These are phyloP conservation scores for Sisyra terminalis DNA, from an alignment of 2,888 invertebrate genomes.

Conservation along the genomic window DNA sequence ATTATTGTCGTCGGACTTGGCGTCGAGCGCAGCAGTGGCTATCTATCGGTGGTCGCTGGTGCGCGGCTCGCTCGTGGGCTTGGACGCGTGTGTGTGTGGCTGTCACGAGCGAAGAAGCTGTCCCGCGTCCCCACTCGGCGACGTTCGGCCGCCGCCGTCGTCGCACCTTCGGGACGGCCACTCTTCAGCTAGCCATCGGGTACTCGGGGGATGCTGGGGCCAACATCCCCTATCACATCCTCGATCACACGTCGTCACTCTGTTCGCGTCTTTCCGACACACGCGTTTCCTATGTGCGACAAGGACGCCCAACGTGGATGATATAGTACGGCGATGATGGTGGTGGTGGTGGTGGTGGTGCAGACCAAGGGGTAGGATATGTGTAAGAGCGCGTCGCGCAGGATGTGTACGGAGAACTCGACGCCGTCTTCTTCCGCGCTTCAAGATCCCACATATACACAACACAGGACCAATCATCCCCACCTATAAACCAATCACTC, in stretches of 20 bases:
- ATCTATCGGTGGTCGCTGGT: conserved; percentile 23
- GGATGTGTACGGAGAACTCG: conserved; percentile 17
- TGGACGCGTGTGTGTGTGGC: conserved; percentile 26
- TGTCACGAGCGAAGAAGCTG: conserved; percentile 11
- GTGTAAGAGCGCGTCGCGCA: conserved; percentile 13
- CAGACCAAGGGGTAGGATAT: conserved; percentile 4
- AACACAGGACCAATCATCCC: no score
- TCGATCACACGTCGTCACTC: background rate
- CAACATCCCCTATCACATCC: conserved; percentile 20
- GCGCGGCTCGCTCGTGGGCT: conserved; percentile 26
- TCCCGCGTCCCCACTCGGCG: conserved; percentile 14
- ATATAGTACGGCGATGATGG: conserved; percentile 4
- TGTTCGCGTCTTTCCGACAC: background rate
- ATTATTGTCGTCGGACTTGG: no score
- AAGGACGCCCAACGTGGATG: background rate
- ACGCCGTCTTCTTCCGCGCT: conserved; percentile 11
- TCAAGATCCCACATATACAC: no score
- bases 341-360: conserved; percentile 4
- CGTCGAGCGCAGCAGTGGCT: no score
- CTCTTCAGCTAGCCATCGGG: conserved; percentile 36
- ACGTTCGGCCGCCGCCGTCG: conserved; percentile 19
- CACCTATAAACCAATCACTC: no score
- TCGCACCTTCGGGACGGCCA: conserved; percentile 23
- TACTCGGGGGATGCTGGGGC: conserved; percentile 28
- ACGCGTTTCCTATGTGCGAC: no score